Conservation (phyloP, 2,113 vertebrate genomes). For the Aegotheles bennettii region DNA sequence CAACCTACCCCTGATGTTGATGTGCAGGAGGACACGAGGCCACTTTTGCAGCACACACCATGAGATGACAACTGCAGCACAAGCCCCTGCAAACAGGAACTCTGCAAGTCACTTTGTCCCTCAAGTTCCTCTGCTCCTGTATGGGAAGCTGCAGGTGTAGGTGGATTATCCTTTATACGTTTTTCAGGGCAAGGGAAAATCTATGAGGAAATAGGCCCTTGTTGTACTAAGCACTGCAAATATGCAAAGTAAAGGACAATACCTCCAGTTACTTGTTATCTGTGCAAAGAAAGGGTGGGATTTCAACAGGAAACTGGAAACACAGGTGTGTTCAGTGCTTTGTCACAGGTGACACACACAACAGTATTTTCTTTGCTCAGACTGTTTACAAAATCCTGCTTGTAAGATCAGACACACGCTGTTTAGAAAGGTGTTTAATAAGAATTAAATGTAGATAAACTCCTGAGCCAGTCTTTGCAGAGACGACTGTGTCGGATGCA, state of each 20-base stretch:
- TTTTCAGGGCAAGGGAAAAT: background rate
- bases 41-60: background rate
- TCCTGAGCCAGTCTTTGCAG: background rate
- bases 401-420: background rate
- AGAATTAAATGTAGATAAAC: background rate
- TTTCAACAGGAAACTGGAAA: background rate
- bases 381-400: background rate
- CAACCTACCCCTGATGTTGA: rapidly evolving
- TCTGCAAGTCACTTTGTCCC: background rate
- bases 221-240: background rate
- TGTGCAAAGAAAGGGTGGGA: background rate
- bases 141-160: background rate
- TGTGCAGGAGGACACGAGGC: background rate
- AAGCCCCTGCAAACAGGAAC: rapidly evolving
- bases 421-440: background rate
- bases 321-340: background rate
- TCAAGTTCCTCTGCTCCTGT: background rate
- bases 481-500: background rate
- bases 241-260: background rate
- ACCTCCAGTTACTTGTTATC: background rate
- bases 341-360: background rate
- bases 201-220: background rate
- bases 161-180: background rate
- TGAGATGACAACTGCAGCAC: background rate
- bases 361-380: background rate